Base-by-base conservation (phyloP, 2,797 vertebrate species). In the Delichon dasypus region DNA sequence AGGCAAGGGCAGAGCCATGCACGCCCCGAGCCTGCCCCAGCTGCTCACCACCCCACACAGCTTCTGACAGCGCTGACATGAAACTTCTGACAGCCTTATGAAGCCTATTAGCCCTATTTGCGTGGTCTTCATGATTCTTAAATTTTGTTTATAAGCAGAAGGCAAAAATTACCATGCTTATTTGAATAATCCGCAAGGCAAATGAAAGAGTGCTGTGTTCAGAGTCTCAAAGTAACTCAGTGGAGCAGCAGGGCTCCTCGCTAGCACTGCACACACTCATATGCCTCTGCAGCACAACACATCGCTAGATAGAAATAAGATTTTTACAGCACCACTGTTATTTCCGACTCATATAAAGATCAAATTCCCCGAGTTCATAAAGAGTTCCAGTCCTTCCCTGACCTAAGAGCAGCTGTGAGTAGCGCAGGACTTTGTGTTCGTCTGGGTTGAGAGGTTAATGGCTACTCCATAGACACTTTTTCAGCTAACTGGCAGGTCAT, bases 401-500 rank as follows among this genome's bases (percentile, higher is more conserved):
- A 91, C 88, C 71, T 12, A 62, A 29, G 36, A 81, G 44, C 70
- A 84, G 92, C 87, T 88, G 81, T 4, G 30, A 75, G 68, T 5
- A 68, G n/a, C 32, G 13, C 51, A 79, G 48, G 76, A 82, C 48
- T 91, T 44, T 3, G 20, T 57, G 82, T 60, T 36, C 81, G 92
- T 73, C 88, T 85, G 83, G 85, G 80, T 50, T 93, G 88, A 91
- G 79, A 88, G 64, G 66, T 95, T 95, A 96, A 95, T 57, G 83
- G 88, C 93, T 81, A 79, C 57, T 73, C 48, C 50, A 44, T 2
- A 90, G 91, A 87, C 89, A 51, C 7, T 78, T 73, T 93, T 89
- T 53, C 76, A 67, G 88, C 65, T 88, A 91, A 88, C 95, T 90
- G 80, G 83, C 84, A 94, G 91, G 74, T 93, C 92, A 94, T 90